phyloP scores from a whole-genome alignment of 2,113 vertebrate genomes.

The Tachycineta bicolor region DNA sequence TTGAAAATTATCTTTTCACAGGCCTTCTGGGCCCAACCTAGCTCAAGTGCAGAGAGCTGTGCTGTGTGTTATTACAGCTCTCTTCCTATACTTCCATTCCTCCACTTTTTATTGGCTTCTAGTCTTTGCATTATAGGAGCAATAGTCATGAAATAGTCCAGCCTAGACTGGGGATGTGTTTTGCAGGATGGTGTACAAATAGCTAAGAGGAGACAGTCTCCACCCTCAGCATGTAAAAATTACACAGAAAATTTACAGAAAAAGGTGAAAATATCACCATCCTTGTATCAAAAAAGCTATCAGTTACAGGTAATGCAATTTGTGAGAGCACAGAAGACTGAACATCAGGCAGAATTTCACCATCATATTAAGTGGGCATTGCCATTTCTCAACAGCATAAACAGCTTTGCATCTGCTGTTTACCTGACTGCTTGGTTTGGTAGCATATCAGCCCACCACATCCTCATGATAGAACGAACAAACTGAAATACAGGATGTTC shows the following conservation, averaged over 20 bases:
- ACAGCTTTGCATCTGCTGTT: neutral
- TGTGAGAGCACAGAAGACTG: neutral
- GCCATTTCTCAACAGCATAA: neutral
- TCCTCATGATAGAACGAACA: neutral
- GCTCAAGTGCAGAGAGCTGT: neutral
- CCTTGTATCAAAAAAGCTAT: neutral
- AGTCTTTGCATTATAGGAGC: neutral
- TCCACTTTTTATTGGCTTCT: neutral
- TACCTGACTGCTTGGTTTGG: neutral
- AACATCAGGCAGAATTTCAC: neutral
- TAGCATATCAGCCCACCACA: neutral
- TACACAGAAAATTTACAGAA: neutral
- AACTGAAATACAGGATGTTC: neutral
- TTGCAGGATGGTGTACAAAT: neutral
- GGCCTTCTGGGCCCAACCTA: neutral
- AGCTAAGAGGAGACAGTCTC: neutral
- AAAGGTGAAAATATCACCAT: neutral
- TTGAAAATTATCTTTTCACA: neutral
- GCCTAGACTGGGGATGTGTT: rapidly evolving
- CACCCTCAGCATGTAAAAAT: neutral
- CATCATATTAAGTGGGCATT: neutral
- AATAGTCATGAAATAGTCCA: neutral
- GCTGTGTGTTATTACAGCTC: neutral
- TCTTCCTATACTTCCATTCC: neutral
- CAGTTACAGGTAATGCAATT: neutral